Evolutionary conservation across 2,113 vertebrate genomes (phyloP), one percentile per base, ranked within the genome.

Genomic region (Aegithalos caudatus): DNA sequence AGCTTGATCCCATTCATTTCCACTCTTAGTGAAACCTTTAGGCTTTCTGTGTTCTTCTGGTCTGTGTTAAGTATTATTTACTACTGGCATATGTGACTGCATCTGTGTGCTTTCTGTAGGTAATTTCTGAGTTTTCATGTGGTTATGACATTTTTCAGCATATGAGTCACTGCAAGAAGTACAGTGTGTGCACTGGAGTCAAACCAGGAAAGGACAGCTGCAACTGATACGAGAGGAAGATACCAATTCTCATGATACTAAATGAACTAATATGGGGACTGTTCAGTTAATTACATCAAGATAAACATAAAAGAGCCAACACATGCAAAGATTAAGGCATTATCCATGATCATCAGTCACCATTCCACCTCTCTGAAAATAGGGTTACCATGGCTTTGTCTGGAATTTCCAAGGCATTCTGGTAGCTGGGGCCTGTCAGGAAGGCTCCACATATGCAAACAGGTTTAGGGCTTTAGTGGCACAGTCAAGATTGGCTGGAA

Each of bases 181-280:
- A 91, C 86, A 95, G 47, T 38, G 31, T 88, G 70, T 85, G 50
- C 66, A 61, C 67, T 95, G 66, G 50, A 90, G 84, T 81, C 42
- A 85, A 42, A 88, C 60, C 27, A 80, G 87, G 31, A 66, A 85
- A 87, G 85, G 71, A 94, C 84, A 95, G 86, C 87, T 97, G 93
- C 66, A 91, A 48, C 72, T 28, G 89, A 95, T 91, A 92, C 0
- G 0, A 85, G 79, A 92, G 81, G 66, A 94, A 96, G 89, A 95
- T 82, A 95, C 81, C 71, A 91, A 76, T 95, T 94, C 91, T 92
- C 87, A 94, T 85, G 95, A 92, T 89, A 90, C 67, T 91, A 95
- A 91, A 91, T 91, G 94, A 93, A 91, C 87, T 90, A 87, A 91
- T 79, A 72, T 18, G 54, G 66, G 62, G 89, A 95, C 87, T 89